Base-by-base conservation (phyloP, 2,113 vertebrate species). In the Aphyosemion australe region DNA sequence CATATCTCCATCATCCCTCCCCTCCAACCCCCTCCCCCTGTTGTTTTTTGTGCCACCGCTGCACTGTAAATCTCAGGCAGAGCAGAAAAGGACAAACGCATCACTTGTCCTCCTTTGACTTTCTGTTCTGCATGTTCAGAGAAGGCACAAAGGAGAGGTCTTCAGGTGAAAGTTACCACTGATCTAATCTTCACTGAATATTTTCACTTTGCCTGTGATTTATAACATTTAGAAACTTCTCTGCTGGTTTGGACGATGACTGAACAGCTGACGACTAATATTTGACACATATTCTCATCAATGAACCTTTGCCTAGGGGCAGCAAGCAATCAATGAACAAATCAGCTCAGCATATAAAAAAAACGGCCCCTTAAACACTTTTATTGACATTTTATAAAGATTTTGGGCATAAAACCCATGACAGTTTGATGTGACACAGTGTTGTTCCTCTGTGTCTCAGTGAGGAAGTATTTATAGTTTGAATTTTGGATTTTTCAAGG, bases 351-450 rank as follows among this genome's bases (percentile, higher is more conserved):
- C 26, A 26, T 26, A 26, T 5, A 26, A 2, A 26, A 26, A 5
- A 26, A 26, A 5, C 26, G 26, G 26, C 26, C 26, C 26, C 26
- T 26, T 26, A 4, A 26, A 26, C 26, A 26, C 5, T 26, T 26
- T 26, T 26, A 26, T 26, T 26, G 26, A 26, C 26, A 26, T 26
- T 26, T 26, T 26, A 26, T 4, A 26, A 2, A 26, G 26, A 26
- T 5, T 26, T 26, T 26, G 1, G 26, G 26, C 26, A 26, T 26
- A 26, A 26, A 26, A 26, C 41, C 13, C 37, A 53, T 48, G 64
- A 76, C 76, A 71, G 60, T 59, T 76, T 64, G 79, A 80, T 78
- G 74, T 75, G 80, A 69, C 75, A 57, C 72, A 70, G 53, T 74
- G 74, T 82, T 85, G 72, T 58, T 49, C 63, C 19, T 19, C 55